These are phyloP conservation scores for Saccopteryx bilineata DNA, from an alignment of 2,113 vertebrate species.

Conservation along the genomic window DNA sequence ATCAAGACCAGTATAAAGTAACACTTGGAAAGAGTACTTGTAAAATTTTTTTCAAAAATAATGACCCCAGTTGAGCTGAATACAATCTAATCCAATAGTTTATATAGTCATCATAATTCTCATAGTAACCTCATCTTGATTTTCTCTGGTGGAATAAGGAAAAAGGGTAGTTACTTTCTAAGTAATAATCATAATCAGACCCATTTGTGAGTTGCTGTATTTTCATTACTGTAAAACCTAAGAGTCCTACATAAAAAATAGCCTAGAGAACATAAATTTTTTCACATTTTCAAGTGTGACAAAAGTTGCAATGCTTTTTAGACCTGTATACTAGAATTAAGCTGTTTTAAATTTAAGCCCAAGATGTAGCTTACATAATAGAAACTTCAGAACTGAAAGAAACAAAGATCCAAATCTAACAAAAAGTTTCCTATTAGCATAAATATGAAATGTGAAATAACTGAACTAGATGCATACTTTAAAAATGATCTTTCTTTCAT, in stretches of 20 bases:
- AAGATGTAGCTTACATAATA: neutral
- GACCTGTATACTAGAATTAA: neutral
- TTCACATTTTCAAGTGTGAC: neutral
- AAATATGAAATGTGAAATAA: conserved; percentile 22
- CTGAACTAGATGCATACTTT: neutral
- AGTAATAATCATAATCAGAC: neutral
- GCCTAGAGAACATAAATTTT: neutral
- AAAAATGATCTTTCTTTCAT: neutral
- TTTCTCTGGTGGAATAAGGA: neutral
- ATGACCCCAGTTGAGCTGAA: neutral
- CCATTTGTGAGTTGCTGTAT: neutral
- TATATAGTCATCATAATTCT: neutral
- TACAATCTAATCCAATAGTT: neutral
- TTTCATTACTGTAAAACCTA: conserved; percentile 24
- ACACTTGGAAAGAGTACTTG: neutral
- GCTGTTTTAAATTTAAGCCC: neutral
- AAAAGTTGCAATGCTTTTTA: neutral
- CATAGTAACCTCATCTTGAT: neutral
- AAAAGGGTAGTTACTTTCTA: neutral
- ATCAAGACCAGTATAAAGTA: neutral
- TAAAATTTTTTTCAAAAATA: neutral
- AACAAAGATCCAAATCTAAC: conserved; percentile 6
- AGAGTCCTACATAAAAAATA: neutral
- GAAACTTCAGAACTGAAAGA: conserved; percentile 3
- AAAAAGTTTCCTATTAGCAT: neutral